phyloP scores from a whole-genome alignment of 2,888 invertebrate species.

The Drosophila fungiperda region DNA sequence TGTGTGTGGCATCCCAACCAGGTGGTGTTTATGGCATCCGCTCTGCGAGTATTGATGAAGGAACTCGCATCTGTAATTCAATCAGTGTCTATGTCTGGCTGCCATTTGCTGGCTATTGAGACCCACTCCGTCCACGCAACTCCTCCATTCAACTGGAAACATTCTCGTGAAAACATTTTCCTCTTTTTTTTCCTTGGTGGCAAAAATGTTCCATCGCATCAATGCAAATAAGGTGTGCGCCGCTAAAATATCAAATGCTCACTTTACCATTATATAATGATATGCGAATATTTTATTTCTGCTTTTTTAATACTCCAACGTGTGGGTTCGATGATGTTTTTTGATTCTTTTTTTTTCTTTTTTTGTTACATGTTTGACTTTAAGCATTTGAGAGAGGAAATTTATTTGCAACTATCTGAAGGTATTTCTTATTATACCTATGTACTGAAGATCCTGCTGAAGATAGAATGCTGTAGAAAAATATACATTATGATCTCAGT shows the following conservation, averaged over 20 bases:
- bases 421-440: not conserved
- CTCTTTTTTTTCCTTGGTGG: conserved; percentile 18
- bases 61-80: conserved; percentile 82
- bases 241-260: conserved; percentile 55
- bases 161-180: conserved; percentile 53
- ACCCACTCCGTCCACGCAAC: conserved; percentile 45
- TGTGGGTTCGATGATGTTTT: conserved; percentile 5
- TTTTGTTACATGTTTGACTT: not conserved
- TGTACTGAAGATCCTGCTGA: not conserved
- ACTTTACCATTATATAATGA: conserved; percentile 53
- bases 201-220: conserved; percentile 60
- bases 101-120: conserved; percentile 58
- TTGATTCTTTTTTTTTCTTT: not conserved
- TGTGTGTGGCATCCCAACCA: conserved; percentile 60
- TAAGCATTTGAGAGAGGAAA: not conserved
- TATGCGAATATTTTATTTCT: conserved; percentile 61
- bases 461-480: not conserved
- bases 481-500: not conserved
- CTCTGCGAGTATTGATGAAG: conserved; percentile 81
- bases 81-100: conserved; percentile 81
- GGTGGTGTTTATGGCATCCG: conserved; percentile 83
- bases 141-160: conserved; percentile 73
- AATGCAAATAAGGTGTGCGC: conserved; percentile 72
- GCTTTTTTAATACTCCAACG: conserved; percentile 3
- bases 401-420: conserved; percentile 13